A percentile compares a stretch with the other conserved stretches of the same genome.
Conservation (phyloP, 1,140 invertebrate species). For the Triops cancriformis region DNA sequence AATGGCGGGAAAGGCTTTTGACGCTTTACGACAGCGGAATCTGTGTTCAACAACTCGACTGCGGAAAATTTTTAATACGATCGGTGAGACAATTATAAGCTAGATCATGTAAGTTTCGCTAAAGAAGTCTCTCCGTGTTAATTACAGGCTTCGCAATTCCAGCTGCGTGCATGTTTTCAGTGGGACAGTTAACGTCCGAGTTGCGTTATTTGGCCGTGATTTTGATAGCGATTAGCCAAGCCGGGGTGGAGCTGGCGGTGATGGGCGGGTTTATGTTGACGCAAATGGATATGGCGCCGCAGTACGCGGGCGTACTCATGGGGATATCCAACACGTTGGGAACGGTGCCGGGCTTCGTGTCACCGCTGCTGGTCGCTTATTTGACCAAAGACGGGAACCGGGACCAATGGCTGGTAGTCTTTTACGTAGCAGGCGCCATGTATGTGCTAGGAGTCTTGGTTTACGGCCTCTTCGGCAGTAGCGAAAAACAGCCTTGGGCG, state of each 20-base stretch:
- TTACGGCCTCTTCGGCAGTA: conserved; percentile 40
- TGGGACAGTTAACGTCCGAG: conserved; percentile 29
- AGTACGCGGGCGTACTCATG: conserved; percentile 36
- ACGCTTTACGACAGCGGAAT: conserved; percentile 31
- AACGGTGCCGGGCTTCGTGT: conserved; percentile 36
- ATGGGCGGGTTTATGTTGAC: conserved; percentile 37
- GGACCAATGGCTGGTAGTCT: conserved; percentile 36
- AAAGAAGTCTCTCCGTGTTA: conserved; percentile 19
- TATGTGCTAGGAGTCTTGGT: conserved; percentile 38
- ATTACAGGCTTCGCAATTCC: conserved; percentile 30
- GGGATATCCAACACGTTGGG: conserved; percentile 39
- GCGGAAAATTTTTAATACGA: conserved; percentile 35
- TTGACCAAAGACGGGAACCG: conserved; percentile 35
- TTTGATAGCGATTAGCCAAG: conserved; percentile 30
- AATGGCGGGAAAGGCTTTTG: conserved; percentile 32
- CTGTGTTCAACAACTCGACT: conserved; percentile 31
- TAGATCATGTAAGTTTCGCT: too few relatives aligned
- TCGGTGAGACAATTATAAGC: conserved; percentile 33
- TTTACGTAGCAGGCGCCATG: conserved; percentile 34
- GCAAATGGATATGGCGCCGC: conserved; percentile 35
- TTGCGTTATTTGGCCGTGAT: conserved; percentile 30
- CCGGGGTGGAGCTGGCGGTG: conserved; percentile 32
- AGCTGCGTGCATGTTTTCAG: conserved; percentile 27
- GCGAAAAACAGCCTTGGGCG: conserved; percentile 41
- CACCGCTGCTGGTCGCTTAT: conserved; percentile 32